Percentiles rank a stretch among this genome's conserved stretches.
Conservation (phyloP, 2,888 invertebrate species). For the Myathropa florea region DNA sequence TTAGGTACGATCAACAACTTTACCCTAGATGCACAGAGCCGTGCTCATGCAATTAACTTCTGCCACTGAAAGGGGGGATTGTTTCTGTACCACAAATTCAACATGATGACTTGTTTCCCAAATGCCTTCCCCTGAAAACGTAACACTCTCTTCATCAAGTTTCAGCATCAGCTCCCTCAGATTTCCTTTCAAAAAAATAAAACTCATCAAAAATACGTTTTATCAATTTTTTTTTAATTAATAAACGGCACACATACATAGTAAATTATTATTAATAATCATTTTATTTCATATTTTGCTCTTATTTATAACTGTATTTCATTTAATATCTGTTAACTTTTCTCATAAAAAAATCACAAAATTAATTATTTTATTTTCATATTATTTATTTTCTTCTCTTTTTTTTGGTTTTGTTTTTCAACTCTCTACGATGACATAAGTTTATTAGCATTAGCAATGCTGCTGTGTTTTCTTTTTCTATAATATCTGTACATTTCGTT, state of each 20-base stretch:
- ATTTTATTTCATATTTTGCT: conserved; percentile 26
- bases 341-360: conserved; percentile 70
- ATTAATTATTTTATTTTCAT: conserved; percentile 34
- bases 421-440: conserved; percentile 54
- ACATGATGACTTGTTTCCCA: too few relatives aligned
- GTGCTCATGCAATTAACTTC: too few relatives aligned
- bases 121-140: too few relatives aligned
- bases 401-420: background rate
- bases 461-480: conserved; percentile 30
- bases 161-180: too few relatives aligned
- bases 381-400: background rate
- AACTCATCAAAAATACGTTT: background rate
- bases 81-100: too few relatives aligned
- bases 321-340: conserved; percentile 69
- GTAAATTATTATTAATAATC: conserved; percentile 65
- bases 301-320: conserved; percentile 62
- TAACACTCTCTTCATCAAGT: too few relatives aligned
- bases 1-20: too few relatives aligned
- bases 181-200: too few relatives aligned
- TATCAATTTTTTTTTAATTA: conserved; percentile 68
- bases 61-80: too few relatives aligned
- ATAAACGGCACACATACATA: conserved; percentile 70
- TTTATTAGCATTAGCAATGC: conserved; percentile 31
- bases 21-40: too few relatives aligned
- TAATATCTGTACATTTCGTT: conserved; percentile 53